Conservation (phyloP, 2,888 invertebrate species). For the Prenolepis imparis region DNA sequence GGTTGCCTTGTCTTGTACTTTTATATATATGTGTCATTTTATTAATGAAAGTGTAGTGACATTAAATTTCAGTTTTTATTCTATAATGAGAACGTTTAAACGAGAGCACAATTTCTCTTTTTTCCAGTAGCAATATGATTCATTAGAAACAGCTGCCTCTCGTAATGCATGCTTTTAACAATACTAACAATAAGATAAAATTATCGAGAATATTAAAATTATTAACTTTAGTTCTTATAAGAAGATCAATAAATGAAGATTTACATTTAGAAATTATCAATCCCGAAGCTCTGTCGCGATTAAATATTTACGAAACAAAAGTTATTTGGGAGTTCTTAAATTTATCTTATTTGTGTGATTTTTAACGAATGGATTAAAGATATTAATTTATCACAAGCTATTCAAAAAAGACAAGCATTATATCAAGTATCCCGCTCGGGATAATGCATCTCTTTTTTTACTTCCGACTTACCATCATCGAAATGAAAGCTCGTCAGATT, state of each 20-base stretch:
- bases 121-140: neutral
- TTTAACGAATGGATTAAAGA: neutral
- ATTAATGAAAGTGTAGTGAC: conserved; percentile 6
- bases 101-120: neutral
- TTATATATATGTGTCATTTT: neutral
- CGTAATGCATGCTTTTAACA: neutral
- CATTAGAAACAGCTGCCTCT: neutral
- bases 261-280: neutral
- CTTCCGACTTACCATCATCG: conserved; percentile 13
- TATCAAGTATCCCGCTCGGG: neutral
- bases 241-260: neutral
- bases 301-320: neutral
- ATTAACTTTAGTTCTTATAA: neutral
- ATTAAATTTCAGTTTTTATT: neutral
- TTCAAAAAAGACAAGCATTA: too few relatives aligned
- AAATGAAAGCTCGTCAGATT: conserved; percentile 34
- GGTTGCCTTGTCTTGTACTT: conserved; percentile 16
- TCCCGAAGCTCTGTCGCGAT: neutral
- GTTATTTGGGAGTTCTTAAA: neutral
- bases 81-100: conserved; percentile 3
- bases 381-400: conserved; percentile 22
- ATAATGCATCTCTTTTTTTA: conserved; percentile 31
- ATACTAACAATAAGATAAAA: too few relatives aligned
- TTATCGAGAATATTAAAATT: neutral
- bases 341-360: neutral